These are phyloP conservation scores for Cabera pusaria DNA, from an alignment of 2,888 invertebrate genomes.

Conservation along the genomic window DNA sequence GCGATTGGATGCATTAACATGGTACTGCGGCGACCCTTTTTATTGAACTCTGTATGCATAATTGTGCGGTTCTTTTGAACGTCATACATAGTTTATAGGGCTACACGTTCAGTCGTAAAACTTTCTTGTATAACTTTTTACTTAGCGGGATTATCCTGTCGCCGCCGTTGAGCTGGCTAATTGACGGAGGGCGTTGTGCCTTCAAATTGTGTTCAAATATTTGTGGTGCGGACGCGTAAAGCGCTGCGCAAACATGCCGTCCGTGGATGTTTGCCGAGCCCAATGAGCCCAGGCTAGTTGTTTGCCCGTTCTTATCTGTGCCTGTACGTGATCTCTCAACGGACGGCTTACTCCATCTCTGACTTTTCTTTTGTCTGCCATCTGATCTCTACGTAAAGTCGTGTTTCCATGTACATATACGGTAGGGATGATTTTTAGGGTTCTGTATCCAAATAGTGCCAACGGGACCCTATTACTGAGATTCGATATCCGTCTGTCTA, in stretches of 20 bases:
- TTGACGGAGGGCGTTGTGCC: slow-evolving; percentile 68
- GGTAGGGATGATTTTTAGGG: too few relatives aligned
- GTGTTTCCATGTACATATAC: slow-evolving; percentile 50
- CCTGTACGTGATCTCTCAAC: slow-evolving; percentile 59
- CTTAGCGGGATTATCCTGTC: slow-evolving; percentile 43
- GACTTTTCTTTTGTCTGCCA: slow-evolving; percentile 48
- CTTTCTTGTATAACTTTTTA: slow-evolving; percentile 37
- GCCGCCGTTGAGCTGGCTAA: slow-evolving; percentile 46
- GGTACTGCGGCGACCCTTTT: slow-evolving; percentile 42
- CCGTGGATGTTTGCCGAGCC: slow-evolving; percentile 62
- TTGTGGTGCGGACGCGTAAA: slow-evolving; percentile 57
- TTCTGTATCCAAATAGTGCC: too few relatives aligned
- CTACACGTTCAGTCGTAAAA: slow-evolving; percentile 28
- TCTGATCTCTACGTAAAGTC: slow-evolving; percentile 50
- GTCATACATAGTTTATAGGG: slow-evolving; percentile 38
- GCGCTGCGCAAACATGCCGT: slow-evolving; percentile 62
- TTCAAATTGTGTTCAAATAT: slow-evolving; percentile 79
- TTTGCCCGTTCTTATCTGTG: slow-evolving; percentile 56
- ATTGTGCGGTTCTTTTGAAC: slow-evolving; percentile 44
- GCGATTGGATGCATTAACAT: slow-evolving; percentile 61
- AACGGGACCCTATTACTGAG: too few relatives aligned
- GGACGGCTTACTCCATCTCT: slow-evolving; percentile 43
- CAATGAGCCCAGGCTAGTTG: slow-evolving; percentile 56
- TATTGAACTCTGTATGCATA: slow-evolving; percentile 41
- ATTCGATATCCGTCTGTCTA: too few relatives aligned